phyloP scores from a whole-genome alignment of 2,113 vertebrate species.

The Anoplopoma fimbria region DNA sequence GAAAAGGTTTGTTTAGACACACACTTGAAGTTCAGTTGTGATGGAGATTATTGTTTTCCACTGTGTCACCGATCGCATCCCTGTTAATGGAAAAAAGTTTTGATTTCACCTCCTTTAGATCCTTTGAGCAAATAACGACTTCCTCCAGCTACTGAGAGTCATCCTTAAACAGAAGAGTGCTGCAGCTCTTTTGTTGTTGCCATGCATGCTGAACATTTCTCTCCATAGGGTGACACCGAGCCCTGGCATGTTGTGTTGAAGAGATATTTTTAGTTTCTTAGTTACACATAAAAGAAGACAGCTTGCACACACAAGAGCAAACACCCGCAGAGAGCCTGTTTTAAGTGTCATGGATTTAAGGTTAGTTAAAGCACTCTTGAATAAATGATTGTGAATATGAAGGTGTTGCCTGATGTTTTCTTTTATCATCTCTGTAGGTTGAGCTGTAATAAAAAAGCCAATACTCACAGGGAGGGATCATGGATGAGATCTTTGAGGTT shows the following conservation, averaged over 20 bases:
- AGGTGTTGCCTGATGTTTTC: background rate
- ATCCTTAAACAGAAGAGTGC: constrained; percentile 45
- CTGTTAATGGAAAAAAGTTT: constrained; percentile 27
- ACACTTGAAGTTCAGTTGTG: background rate
- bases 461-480: constrained; percentile 97
- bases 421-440: background rate
- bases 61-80: background rate
- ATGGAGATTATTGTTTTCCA: constrained; percentile 13
- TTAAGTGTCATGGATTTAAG: background rate
- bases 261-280: constrained; percentile 70
- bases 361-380: constrained; percentile 20
- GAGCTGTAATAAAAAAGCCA: constrained; percentile 20
- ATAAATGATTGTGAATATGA: background rate
- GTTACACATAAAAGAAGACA: constrained; percentile 43
- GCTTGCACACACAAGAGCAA: background rate
- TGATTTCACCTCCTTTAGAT: constrained; percentile 42
- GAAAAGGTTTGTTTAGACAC: background rate
- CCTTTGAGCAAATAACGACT: constrained; percentile 59
- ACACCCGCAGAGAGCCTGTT: constrained; percentile 10
- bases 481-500: constrained; percentile 99
- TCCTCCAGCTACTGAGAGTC: constrained; percentile 33
- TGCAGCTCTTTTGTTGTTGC: constrained; percentile 65
- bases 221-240: constrained; percentile 61
- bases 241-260: constrained; percentile 54
- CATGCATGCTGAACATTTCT: constrained; percentile 68